phyloP scores from a whole-genome alignment of 2,888 invertebrate species.

The Brenthis ino region DNA sequence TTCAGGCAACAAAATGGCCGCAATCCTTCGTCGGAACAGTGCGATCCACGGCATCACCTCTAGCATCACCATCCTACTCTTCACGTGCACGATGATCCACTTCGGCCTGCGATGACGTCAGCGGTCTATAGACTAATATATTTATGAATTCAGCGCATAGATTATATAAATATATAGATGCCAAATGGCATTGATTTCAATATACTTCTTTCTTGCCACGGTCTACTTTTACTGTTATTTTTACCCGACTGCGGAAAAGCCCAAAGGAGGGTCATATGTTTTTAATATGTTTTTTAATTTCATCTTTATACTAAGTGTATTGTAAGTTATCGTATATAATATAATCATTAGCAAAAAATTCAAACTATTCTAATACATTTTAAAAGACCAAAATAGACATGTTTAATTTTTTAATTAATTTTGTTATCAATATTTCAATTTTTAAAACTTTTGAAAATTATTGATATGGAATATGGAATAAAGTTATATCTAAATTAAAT shows the following conservation, averaged over 20 bases:
- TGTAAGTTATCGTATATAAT: no score
- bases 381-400: constrained; percentile 18
- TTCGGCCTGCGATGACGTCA: constrained; percentile 76
- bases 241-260: neutral
- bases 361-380: neutral
- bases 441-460: neutral
- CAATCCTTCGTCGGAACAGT: constrained; percentile 75
- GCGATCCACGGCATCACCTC: constrained; percentile 76
- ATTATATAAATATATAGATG: constrained; percentile 32
- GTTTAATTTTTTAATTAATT: constrained; percentile 1
- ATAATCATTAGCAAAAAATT: no score
- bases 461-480: constrained; percentile 8
- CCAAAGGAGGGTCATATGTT: no score
- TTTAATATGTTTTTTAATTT: neutral
- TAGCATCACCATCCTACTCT: constrained; percentile 68
- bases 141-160: constrained; percentile 38
- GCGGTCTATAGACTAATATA: constrained; percentile 39
- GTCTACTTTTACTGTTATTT: constrained; percentile 1
- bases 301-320: neutral
- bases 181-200: constrained; percentile 23
- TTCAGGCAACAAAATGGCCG: constrained; percentile 79
- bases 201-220: constrained; percentile 13
- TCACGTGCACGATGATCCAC: constrained; percentile 68
- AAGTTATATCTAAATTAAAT: neutral
- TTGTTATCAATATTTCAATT: neutral